These are phyloP conservation scores for Ceyx cyanopectus DNA, from an alignment of 2,113 vertebrate species.

Conservation along the genomic window DNA sequence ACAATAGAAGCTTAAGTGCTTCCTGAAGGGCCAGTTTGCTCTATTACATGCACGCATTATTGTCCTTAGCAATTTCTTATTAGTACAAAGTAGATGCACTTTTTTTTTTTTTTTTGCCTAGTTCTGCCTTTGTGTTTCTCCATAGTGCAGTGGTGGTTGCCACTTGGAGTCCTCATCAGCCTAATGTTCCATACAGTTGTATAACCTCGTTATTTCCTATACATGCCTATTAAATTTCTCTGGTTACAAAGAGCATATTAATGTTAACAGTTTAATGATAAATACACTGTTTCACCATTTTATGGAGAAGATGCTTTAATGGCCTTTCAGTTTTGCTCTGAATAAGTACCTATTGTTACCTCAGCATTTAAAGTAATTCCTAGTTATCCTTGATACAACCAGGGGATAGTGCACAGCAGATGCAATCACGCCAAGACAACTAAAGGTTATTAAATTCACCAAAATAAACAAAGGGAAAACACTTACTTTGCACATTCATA, in stretches of 20 bases:
- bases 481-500: constrained; percentile 23
- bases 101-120: background rate
- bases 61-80: background rate
- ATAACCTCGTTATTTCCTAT: background rate
- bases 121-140: background rate
- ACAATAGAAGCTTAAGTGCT: background rate
- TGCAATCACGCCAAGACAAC: background rate
- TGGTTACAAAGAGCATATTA: background rate
- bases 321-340: background rate
- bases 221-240: background rate
- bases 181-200: background rate
- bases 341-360: background rate
- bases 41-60: background rate
- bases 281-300: constrained; percentile 15
- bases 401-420: background rate
- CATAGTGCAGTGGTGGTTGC: background rate
- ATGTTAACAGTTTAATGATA: constrained; percentile 11
- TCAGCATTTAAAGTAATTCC: background rate
- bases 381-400: background rate
- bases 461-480: constrained; percentile 9
- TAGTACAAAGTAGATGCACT: background rate
- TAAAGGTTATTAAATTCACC: constrained; percentile 9
- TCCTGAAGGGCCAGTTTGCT: background rate
- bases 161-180: constrained; percentile 38
- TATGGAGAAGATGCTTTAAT: background rate